Evolutionary conservation across 2,888 invertebrate species (phyloP).

Genomic region (Oscheius sp.): DNA sequence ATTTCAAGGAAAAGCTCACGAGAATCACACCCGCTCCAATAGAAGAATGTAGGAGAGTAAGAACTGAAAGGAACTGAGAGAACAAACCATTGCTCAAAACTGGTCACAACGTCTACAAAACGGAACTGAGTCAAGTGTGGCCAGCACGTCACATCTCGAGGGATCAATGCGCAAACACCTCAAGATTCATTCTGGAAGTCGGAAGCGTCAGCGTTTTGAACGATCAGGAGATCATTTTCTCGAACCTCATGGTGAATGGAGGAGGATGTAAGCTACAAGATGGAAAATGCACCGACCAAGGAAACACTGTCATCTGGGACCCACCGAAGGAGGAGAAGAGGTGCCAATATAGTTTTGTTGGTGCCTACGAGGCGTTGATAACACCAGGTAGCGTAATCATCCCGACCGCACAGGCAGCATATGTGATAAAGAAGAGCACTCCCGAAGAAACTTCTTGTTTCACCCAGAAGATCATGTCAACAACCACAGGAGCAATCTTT

Average conservation of each 20-base stretch:
- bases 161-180: not conserved
- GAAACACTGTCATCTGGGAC: not conserved
- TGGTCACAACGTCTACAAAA: conserved; percentile 1
- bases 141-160: not conserved
- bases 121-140: not conserved
- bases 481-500: no score
- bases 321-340: not conserved
- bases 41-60: not conserved
- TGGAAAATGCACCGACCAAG: not conserved
- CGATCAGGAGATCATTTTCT: not conserved
- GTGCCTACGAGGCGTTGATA: not conserved
- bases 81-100: not conserved
- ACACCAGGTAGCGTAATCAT: no score
- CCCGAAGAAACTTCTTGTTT: no score
- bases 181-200: not conserved
- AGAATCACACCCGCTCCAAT: not conserved
- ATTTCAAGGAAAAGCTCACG: not conserved
- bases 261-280: not conserved
- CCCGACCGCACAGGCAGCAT: no score
- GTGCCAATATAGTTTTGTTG: not conserved
- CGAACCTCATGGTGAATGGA: not conserved
- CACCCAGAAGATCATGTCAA: no score
- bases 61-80: not conserved
- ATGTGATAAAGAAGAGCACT: no score
- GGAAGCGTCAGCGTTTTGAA: not conserved